phyloP scores from a whole-genome alignment of 1,140 invertebrate genomes.

The Cotesia vestalis region DNA sequence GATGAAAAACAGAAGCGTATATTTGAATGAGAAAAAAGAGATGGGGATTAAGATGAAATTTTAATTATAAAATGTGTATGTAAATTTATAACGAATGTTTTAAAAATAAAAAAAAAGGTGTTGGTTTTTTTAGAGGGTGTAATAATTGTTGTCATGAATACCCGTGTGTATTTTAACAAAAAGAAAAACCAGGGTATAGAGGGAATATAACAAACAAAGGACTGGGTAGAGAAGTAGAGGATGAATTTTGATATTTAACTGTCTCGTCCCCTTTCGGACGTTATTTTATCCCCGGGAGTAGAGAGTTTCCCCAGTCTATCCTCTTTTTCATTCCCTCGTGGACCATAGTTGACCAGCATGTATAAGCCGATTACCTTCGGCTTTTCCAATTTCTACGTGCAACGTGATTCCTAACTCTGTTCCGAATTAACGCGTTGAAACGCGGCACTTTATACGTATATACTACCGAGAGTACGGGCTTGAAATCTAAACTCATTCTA shows the following conservation, averaged over 20 bases:
- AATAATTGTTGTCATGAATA: no score
- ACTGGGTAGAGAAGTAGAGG: background rate
- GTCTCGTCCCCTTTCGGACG: background rate
- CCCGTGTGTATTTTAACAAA: background rate
- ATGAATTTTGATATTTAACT: conserved; percentile 17
- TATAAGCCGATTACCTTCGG: conserved; percentile 40
- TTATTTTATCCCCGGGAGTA: conserved; percentile 3
- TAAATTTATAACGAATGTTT: no score
- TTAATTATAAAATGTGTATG: no score
- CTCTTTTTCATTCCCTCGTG: background rate
- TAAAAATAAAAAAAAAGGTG: no score
- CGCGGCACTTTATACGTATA: conserved; percentile 27
- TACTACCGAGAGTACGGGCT: conserved; percentile 2
- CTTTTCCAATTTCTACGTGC: conserved; percentile 37
- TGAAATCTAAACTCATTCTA: conserved; percentile 9
- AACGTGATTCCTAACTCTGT: conserved; percentile 34
- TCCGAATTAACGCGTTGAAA: conserved; percentile 39
- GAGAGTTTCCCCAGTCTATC: background rate
- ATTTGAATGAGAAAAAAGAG: no score
- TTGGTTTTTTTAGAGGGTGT: no score
- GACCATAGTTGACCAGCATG: conserved; percentile 24
- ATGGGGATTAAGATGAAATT: no score
- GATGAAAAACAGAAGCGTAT: no score
- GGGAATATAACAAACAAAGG: background rate
- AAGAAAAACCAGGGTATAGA: background rate